Evolutionary conservation across 2,888 invertebrate genomes (phyloP).

Genomic region (Tachina fera): DNA sequence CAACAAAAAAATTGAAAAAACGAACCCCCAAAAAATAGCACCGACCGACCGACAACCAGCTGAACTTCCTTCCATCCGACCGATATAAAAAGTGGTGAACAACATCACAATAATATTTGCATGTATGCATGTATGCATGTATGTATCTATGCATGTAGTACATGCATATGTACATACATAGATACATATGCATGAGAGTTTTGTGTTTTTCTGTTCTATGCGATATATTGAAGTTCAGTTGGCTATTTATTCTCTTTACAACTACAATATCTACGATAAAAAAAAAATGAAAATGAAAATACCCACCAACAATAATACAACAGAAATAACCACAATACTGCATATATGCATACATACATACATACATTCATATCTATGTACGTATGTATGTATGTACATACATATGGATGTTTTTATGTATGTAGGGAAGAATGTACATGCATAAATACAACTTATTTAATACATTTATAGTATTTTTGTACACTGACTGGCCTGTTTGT

Average conservation of each 20-base stretch:
- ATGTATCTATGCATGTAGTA: not conserved
- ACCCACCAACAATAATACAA: constrained; percentile 17
- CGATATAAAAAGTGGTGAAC: constrained; percentile 50
- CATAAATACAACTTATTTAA: constrained; percentile 37
- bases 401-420: not conserved
- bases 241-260: constrained; percentile 50
- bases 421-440: not conserved
- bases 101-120: constrained; percentile 27
- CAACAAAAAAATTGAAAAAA: constrained; percentile 17
- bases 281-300: constrained; percentile 27
- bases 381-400: not conserved
- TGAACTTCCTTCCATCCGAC: constrained; percentile 51
- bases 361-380: not conserved
- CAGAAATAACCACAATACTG: too few species aligned
- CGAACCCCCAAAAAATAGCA: constrained; percentile 44
- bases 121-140: not conserved
- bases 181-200: constrained; percentile 36
- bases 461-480: constrained; percentile 35
- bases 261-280: constrained; percentile 25
- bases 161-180: not conserved
- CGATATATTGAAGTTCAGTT: constrained; percentile 60
- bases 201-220: constrained; percentile 31
- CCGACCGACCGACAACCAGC: constrained; percentile 3
- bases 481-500: constrained; percentile 28
- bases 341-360: not conserved